A percentile compares a stretch with the other conserved stretches of the same genome.
These are phyloP conservation scores for Pogonus chalceus DNA, from an alignment of 1,140 invertebrate species.

Conservation along the genomic window DNA sequence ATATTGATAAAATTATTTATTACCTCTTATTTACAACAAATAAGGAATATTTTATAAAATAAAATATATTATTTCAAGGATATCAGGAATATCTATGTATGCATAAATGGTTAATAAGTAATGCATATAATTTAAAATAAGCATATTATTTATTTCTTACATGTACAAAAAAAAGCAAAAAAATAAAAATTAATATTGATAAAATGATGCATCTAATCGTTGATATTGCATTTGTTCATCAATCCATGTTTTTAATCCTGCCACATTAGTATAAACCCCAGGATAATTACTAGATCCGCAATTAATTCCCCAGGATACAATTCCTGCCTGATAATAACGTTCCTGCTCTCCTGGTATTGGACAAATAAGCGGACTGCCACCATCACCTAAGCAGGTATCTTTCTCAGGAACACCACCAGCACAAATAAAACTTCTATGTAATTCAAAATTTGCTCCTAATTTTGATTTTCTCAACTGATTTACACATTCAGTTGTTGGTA, in stretches of 20 bases:
- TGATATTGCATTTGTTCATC: conserved; percentile 23
- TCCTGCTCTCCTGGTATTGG: conserved; percentile 29
- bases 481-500: conserved; percentile 46
- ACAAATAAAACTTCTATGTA: conserved; percentile 63
- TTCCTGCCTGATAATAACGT: conserved; percentile 38
- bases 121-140: too few species aligned
- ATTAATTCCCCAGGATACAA: conserved; percentile 42
- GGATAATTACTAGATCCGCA: conserved; percentile 53
- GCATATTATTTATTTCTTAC: too few species aligned
- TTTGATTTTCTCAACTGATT: conserved; percentile 43
- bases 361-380: conserved; percentile 45
- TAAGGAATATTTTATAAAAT: too few species aligned
- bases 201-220: conserved; percentile 15
- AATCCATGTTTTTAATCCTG: conserved; percentile 28
- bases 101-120: too few species aligned
- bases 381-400: conserved; percentile 57
- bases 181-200: conserved; percentile 18
- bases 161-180: too few species aligned
- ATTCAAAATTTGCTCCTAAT: conserved; percentile 48
- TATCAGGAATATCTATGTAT: too few species aligned
- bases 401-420: conserved; percentile 56
- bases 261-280: conserved; percentile 36
- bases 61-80: too few species aligned
- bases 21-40: too few species aligned
- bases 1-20: too few species aligned